These are phyloP conservation scores for Channa striata DNA, from an alignment of 2,797 vertebrate species.

Conservation along the genomic window DNA sequence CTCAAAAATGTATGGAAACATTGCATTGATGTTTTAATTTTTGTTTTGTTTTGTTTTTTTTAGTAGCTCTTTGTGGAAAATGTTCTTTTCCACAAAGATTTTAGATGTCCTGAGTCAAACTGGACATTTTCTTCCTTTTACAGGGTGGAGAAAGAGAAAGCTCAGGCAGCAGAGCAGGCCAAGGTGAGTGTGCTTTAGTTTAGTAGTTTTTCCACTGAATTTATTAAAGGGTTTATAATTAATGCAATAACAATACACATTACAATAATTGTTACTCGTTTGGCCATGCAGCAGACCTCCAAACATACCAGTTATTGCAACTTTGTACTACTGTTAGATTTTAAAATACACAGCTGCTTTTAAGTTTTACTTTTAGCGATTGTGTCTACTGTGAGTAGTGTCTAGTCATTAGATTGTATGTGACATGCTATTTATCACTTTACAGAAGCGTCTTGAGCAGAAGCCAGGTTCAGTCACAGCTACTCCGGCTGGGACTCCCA, in stretches of 20 bases:
- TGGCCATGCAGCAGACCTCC: too few species aligned
- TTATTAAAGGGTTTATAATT: not conserved
- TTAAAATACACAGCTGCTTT: not conserved
- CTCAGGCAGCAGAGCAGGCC: constrained; percentile 94
- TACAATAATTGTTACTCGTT: not conserved
- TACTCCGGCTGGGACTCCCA: constrained; percentile 82
- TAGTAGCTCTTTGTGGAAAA: too few species aligned
- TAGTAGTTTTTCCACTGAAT: not conserved
- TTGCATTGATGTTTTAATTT: not conserved
- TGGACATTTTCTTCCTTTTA: constrained; percentile 36
- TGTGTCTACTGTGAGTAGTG: not conserved
- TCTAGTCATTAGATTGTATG: not conserved
- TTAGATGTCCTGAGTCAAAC: too few species aligned
- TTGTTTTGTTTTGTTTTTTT: too few species aligned
- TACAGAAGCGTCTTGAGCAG: constrained; percentile 94
- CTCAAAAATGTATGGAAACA: not conserved
- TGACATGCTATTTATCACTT: not conserved
- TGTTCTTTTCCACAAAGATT: not conserved
- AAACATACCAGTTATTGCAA: not conserved
- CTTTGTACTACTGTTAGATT: not conserved
- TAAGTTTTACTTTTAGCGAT: not conserved
- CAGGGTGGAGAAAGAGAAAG: constrained; percentile 98
- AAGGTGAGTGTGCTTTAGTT: constrained; percentile 85
- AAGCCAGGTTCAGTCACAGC: constrained; percentile 84
- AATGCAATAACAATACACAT: not conserved